Conservation (phyloP, 2,113 vertebrate species). For the Chionodraco myersi region DNA sequence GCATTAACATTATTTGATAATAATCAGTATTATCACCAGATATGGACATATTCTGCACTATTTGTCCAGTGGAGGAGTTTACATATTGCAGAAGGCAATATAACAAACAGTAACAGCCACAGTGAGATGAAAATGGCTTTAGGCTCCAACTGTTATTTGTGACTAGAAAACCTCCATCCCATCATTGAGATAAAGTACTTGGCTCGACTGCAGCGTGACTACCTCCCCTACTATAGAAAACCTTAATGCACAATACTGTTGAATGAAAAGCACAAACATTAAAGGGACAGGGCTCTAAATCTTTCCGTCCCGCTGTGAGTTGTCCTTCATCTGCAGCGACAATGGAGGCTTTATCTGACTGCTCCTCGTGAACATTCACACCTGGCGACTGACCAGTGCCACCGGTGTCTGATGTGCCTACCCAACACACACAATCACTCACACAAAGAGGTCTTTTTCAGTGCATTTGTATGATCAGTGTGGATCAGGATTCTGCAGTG, state of each 20-base stretch:
- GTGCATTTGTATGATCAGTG: slow-evolving; percentile 22
- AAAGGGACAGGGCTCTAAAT: slow-evolving; percentile 39
- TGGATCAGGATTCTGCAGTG: slow-evolving; percentile 27
- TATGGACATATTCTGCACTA: no score
- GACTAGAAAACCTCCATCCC: background rate
- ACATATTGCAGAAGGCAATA: background rate
- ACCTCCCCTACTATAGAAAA: background rate
- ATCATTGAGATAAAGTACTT: background rate
- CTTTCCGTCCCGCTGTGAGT: background rate
- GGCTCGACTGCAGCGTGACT: background rate
- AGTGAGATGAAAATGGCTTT: background rate
- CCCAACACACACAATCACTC: background rate
- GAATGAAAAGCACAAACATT: slow-evolving; percentile 29
- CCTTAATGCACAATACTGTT: slow-evolving; percentile 6
- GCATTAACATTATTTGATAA: background rate
- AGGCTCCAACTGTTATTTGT: background rate
- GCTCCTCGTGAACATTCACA: slow-evolving; percentile 21
- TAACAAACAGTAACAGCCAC: background rate
- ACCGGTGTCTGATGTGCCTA: slow-evolving; percentile 24
- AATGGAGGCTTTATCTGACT: slow-evolving; percentile 51
- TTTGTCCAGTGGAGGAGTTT: no score
- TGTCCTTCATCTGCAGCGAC: slow-evolving; percentile 44
- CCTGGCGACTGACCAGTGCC: slow-evolving; percentile 34
- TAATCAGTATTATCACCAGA: no score
- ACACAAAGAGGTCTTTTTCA: background rate